Evolutionary conservation across 1,140 invertebrate genomes (phyloP).

Genomic region (Drosophila cardini): DNA sequence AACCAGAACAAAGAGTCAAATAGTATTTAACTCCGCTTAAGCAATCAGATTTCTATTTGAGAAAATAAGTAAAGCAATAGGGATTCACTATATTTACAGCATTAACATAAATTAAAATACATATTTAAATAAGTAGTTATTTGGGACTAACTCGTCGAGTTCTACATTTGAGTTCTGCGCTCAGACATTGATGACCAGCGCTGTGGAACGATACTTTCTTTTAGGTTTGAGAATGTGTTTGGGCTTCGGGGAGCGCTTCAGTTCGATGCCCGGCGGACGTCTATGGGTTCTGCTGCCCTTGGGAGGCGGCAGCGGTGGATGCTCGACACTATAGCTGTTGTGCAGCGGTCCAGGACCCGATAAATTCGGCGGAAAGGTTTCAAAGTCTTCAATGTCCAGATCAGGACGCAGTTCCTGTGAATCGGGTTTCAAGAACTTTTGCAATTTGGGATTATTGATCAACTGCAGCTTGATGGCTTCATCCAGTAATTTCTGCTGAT

Average conservation of each 20-base stretch:
- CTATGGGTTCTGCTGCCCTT: slow-evolving; percentile 52
- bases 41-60: too few species aligned
- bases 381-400: slow-evolving; percentile 69
- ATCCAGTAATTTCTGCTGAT: slow-evolving; percentile 76
- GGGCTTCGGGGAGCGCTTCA: slow-evolving; percentile 56
- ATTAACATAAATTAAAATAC: slow-evolving; percentile 32
- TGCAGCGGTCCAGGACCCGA: slow-evolving; percentile 55
- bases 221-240: slow-evolving; percentile 67
- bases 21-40: too few species aligned
- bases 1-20: not conserved
- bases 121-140: slow-evolving; percentile 42
- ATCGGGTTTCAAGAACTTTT: slow-evolving; percentile 72
- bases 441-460: slow-evolving; percentile 73
- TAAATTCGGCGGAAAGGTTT: slow-evolving; percentile 66
- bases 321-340: slow-evolving; percentile 46
- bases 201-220: slow-evolving; percentile 68
- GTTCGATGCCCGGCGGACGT: slow-evolving; percentile 50
- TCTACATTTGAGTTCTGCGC: not conserved
- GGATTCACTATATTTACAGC: slow-evolving; percentile 50
- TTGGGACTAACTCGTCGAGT: slow-evolving; percentile 22
- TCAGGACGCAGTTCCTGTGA: slow-evolving; percentile 67
- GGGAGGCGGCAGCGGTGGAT: slow-evolving; percentile 25
- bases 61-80: not conserved
- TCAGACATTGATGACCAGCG: slow-evolving; percentile 79
- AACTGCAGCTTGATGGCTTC: slow-evolving; percentile 76